phyloP scores from a whole-genome alignment of 2,888 invertebrate species.

The Dryocosmus kuriphilus region DNA sequence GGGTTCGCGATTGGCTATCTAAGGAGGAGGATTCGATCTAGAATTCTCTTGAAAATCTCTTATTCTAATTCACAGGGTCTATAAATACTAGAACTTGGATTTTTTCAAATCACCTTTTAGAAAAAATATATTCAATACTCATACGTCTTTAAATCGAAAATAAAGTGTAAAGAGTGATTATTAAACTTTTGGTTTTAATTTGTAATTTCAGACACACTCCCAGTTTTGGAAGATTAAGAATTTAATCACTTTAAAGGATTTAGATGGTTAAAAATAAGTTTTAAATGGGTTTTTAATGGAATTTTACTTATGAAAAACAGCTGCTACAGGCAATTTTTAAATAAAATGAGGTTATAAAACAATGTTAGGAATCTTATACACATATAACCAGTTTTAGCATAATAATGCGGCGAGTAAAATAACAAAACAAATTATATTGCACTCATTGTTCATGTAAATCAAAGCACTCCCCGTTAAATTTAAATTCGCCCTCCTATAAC shows the following conservation, averaged over 20 bases:
- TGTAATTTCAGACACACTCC: no score
- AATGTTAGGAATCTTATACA: neutral
- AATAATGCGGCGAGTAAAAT: neutral
- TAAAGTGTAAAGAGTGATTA: neutral
- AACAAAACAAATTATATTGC: neutral
- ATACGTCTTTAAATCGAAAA: no score
- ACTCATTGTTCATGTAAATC: slow-evolving; percentile 32
- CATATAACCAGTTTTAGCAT: neutral
- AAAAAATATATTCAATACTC: no score
- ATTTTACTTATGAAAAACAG: neutral
- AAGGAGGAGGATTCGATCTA: neutral
- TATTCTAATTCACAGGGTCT: neutral
- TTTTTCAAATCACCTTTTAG: no score
- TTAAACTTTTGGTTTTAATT: no score
- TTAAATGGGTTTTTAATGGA: neutral
- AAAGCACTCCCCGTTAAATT: slow-evolving; percentile 26
- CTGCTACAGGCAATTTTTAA: neutral
- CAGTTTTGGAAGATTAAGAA: no score
- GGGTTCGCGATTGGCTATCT: neutral
- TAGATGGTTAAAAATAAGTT: no score
- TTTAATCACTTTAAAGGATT: no score
- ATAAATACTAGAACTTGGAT: neutral
- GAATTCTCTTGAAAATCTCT: slow-evolving; percentile 5
- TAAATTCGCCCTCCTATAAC: slow-evolving; percentile 20
- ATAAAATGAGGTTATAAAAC: neutral